These are phyloP conservation scores for Psittacula cyanocephala DNA, from an alignment of 2,113 vertebrate species.

Conservation along the genomic window DNA sequence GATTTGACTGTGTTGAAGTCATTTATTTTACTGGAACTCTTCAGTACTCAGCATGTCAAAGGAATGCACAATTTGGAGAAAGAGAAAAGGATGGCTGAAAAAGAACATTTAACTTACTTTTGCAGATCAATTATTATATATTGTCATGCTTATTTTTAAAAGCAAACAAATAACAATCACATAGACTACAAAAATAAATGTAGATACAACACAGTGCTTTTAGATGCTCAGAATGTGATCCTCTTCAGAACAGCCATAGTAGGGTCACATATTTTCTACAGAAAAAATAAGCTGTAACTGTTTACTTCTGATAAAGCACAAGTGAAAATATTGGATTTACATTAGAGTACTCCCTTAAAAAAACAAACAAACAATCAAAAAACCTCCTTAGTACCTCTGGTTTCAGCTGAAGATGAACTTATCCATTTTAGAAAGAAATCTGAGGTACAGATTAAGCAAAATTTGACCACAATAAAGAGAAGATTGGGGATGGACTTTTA, in stretches of 20 bases:
- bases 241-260: background rate
- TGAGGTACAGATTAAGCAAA: background rate
- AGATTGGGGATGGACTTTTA: background rate
- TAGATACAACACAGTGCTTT: background rate
- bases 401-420: background rate
- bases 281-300: background rate
- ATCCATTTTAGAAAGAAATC: background rate
- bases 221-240: background rate
- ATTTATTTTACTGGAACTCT: background rate
- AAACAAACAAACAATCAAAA: background rate
- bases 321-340: background rate
- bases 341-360: background rate
- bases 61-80: background rate
- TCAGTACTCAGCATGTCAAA: background rate
- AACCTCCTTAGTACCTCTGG: fast-evolving
- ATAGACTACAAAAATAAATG: background rate
- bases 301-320: background rate
- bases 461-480: fast-evolving
- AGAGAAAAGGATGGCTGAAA: background rate
- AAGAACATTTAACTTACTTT: background rate
- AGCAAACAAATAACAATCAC: background rate
- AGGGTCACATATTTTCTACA: background rate
- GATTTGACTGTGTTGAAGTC: background rate
- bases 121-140: background rate
- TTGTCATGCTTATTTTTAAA: background rate